Percentiles rank a stretch among this genome's conserved stretches.
These are phyloP conservation scores for Acromyrmex heyeri DNA, from an alignment of 1,140 invertebrate species.

Conservation along the genomic window DNA sequence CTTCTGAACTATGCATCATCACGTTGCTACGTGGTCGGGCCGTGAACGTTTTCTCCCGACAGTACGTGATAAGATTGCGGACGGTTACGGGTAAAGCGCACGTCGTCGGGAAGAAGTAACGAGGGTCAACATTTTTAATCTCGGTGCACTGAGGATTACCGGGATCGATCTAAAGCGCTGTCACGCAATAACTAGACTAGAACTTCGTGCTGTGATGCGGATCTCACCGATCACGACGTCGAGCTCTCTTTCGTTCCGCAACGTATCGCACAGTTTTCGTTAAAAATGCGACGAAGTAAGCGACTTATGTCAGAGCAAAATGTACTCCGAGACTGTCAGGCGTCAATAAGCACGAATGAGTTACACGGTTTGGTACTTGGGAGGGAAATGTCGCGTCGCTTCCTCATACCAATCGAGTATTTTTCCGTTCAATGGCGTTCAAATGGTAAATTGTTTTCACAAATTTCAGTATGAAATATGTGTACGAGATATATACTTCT, in stretches of 20 bases:
- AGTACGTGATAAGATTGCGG: constrained; percentile 71
- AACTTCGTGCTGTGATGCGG: not conserved
- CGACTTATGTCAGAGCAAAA: constrained; percentile 42
- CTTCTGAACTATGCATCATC: constrained; percentile 69
- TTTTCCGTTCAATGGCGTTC: constrained; percentile 10
- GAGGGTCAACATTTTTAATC: constrained; percentile 62
- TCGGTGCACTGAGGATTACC: constrained; percentile 19
- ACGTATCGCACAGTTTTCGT: constrained; percentile 1
- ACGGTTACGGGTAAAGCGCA: constrained; percentile 25
- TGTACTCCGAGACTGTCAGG: constrained; percentile 47
- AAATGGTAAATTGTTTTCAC: constrained; percentile 35
- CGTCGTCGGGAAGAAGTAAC: constrained; percentile 30
- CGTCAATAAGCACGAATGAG: constrained; percentile 36
- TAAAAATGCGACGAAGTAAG: constrained; percentile 33
- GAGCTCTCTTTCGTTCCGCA: constrained; percentile 2
- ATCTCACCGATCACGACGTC: constrained; percentile 3
- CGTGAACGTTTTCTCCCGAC: constrained; percentile 52
- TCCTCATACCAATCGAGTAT: constrained; percentile 20
- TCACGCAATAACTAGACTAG: not conserved
- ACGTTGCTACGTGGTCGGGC: constrained; percentile 37
- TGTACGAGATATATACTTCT: not conserved
- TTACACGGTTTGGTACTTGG: constrained; percentile 46
- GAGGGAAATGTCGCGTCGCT: not conserved
- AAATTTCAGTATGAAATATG: constrained; percentile 24
- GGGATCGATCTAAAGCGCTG: constrained; percentile 11